phyloP scores from a whole-genome alignment of 2,888 invertebrate species.

The Graphium colonna region DNA sequence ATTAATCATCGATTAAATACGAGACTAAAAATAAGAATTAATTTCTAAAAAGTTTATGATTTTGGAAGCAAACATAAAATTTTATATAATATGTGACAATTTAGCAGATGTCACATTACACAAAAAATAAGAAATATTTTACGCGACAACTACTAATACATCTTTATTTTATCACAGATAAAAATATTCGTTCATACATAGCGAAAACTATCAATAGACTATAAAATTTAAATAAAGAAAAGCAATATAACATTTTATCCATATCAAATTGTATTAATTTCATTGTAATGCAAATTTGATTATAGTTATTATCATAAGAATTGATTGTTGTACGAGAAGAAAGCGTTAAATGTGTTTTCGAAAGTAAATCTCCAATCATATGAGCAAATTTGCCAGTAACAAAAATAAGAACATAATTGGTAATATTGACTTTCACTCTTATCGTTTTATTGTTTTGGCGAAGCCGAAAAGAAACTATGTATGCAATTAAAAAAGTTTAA shows the following conservation, averaged over 20 bases:
- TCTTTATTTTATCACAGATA: no score
- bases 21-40: no score
- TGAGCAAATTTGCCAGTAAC: neutral
- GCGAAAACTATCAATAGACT: neutral
- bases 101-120: no score
- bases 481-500: no score
- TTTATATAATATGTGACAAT: no score
- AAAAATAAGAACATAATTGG: neutral
- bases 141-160: no score
- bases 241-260: neutral
- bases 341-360: neutral
- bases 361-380: slow-evolving; percentile 1
- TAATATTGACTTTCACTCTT: neutral
- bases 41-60: no score
- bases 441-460: neutral
- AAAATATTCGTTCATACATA: no score
- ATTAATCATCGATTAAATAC: no score
- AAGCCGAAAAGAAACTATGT: neutral
- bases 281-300: neutral
- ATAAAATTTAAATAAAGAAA: neutral
- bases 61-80: no score
- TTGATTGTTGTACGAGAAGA: neutral
- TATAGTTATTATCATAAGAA: neutral
- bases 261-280: neutral
- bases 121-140: no score